Conservation (phyloP, 2,888 invertebrate genomes). For the Tiliacea aurago region DNA sequence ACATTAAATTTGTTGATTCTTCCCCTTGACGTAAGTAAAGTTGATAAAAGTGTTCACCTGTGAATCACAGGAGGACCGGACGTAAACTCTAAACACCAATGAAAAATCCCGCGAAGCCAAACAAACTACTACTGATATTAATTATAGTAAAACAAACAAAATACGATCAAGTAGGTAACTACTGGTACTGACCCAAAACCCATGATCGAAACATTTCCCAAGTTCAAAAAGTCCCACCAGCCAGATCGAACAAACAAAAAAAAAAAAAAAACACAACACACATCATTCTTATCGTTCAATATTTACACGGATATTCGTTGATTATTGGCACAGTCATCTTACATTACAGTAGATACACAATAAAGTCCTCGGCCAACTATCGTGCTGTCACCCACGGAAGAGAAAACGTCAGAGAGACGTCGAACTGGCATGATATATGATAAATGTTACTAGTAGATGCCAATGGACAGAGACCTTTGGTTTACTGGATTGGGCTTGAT, state of each 20-base stretch:
- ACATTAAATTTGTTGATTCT: not conserved
- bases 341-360: slow-evolving; percentile 71
- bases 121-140: not conserved
- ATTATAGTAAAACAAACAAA: slow-evolving; percentile 8
- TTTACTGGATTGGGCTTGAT: slow-evolving; percentile 67
- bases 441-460: slow-evolving; percentile 85
- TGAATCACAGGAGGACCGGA: not conserved
- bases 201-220: not conserved
- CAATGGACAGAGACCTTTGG: slow-evolving; percentile 63
- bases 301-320: slow-evolving; percentile 63
- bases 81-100: not conserved
- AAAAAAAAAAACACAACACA: slow-evolving; percentile 28
- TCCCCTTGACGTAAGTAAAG: not conserved
- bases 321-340: slow-evolving; percentile 67
- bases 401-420: slow-evolving; percentile 86
- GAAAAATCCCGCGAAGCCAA: not conserved
- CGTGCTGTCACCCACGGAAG: slow-evolving; percentile 85
- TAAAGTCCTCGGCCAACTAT: slow-evolving; percentile 82
- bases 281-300: slow-evolving; percentile 31
- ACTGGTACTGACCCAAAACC: not conserved
- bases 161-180: not conserved
- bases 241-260: slow-evolving; percentile 12
- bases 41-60: not conserved
- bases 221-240: slow-evolving; percentile 28
- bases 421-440: slow-evolving; percentile 86